phyloP scores from a whole-genome alignment of 2,113 vertebrate genomes.

The Rhizomys pruinosus region DNA sequence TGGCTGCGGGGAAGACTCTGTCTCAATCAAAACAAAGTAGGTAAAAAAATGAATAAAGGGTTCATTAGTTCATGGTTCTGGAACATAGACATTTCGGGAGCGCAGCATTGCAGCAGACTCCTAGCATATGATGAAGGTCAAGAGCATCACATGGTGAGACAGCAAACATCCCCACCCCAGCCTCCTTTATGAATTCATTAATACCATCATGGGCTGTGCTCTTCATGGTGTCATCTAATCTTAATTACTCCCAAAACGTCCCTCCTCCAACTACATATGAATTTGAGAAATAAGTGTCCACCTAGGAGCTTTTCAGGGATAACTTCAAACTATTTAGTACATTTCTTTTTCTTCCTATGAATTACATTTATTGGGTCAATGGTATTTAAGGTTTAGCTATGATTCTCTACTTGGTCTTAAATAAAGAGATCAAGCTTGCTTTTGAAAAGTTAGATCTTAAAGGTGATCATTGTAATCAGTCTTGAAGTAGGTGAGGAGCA shows the following conservation, averaged over 20 bases:
- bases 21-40: not conserved
- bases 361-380: not conserved
- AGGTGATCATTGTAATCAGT: not conserved
- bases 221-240: not conserved
- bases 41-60: not conserved
- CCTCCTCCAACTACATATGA: not conserved
- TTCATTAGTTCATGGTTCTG: not conserved
- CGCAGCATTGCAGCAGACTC: too few species aligned
- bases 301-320: not conserved
- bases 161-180: not conserved
- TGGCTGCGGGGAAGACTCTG: not conserved
- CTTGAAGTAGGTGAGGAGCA: not conserved
- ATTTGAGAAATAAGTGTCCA: not conserved
- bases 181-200: not conserved
- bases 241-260: not conserved
- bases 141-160: too few species aligned
- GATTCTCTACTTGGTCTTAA: not conserved
- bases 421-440: not conserved
- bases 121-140: not conserved
- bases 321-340: not conserved
- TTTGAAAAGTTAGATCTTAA: conserved; percentile 18
- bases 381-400: not conserved
- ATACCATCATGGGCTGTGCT: too few species aligned
- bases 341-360: not conserved
- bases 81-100: not conserved